Evolutionary conservation across 2,888 invertebrate species (phyloP).

Genomic region (Phoronis australis): DNA sequence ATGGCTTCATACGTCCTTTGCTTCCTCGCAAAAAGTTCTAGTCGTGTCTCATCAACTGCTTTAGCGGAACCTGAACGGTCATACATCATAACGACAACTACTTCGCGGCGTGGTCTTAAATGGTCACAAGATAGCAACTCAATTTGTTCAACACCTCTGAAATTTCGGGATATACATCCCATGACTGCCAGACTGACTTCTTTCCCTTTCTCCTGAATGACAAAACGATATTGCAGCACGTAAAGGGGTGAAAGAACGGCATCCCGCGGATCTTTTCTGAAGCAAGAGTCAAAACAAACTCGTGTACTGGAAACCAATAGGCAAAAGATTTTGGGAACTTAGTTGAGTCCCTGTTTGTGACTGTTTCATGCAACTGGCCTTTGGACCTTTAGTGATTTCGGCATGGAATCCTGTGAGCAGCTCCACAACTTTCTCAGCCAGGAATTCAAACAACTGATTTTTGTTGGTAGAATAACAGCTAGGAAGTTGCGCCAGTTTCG

Average conservation of each 20-base stretch:
- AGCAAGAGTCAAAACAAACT: constrained; percentile 11
- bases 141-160: constrained; percentile 10
- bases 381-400: neutral
- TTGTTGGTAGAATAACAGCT: too few species aligned
- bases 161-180: constrained; percentile 15
- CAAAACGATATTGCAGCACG: constrained; percentile 21
- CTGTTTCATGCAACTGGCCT: too few species aligned
- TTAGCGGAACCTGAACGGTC: constrained; percentile 16
- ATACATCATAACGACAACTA: constrained; percentile 20
- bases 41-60: constrained; percentile 16
- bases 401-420: neutral
- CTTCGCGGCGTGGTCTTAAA: constrained; percentile 9
- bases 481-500: too few species aligned
- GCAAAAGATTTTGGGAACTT: too few species aligned
- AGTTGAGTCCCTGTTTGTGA: too few species aligned
- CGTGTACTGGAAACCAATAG: constrained; percentile 18
- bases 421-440: constrained; percentile 3
- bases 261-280: constrained; percentile 13
- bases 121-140: constrained; percentile 5
- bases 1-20: constrained; percentile 17
- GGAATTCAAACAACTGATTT: too few species aligned
- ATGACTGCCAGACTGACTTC: constrained; percentile 20
- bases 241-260: constrained; percentile 21
- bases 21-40: constrained; percentile 22
- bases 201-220: constrained; percentile 19